Conservation (phyloP, 2,113 vertebrate species). For the Chascanopsetta lugubris region DNA sequence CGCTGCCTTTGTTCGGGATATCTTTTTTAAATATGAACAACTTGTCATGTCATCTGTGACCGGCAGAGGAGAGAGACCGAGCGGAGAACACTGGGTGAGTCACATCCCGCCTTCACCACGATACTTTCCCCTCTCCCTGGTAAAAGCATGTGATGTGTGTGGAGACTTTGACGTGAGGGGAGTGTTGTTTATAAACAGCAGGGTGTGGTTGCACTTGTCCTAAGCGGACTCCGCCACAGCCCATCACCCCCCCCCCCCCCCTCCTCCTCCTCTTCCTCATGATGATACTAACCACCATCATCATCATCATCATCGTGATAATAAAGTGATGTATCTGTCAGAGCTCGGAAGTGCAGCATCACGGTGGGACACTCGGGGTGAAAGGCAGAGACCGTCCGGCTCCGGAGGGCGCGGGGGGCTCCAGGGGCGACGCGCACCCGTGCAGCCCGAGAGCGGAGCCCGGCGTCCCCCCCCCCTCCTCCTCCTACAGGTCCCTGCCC, state of each 20-base stretch:
- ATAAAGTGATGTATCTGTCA: conserved; percentile 58
- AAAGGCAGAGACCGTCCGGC: conserved; percentile 79
- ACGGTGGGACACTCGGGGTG: conserved; percentile 75
- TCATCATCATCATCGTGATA: no score
- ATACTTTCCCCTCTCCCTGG: neutral
- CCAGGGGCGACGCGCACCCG: conserved; percentile 82
- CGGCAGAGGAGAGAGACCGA: conserved; percentile 83
- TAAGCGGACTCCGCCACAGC: conserved; percentile 47
- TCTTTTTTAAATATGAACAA: conserved; percentile 78
- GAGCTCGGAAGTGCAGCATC: conserved; percentile 83
- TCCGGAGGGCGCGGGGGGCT: conserved; percentile 87
- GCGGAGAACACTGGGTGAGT: conserved; percentile 87
- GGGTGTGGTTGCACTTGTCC: conserved; percentile 71
- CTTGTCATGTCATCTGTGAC: conserved; percentile 91
- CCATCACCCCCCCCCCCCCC: conserved; percentile 32
- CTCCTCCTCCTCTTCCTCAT: no score
- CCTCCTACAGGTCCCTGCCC: conserved; percentile 85
- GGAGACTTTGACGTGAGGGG: neutral
- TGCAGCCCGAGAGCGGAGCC: conserved; percentile 84
- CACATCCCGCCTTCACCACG: conserved; percentile 10
- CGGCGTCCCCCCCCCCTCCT: conserved; percentile 83
- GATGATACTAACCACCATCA: no score
- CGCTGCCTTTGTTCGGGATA: conserved; percentile 67
- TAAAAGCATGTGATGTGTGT: neutral
- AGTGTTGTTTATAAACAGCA: conserved; percentile 26